Conservation (phyloP, 2,113 vertebrate genomes). For the Lophotis ruficrista region DNA sequence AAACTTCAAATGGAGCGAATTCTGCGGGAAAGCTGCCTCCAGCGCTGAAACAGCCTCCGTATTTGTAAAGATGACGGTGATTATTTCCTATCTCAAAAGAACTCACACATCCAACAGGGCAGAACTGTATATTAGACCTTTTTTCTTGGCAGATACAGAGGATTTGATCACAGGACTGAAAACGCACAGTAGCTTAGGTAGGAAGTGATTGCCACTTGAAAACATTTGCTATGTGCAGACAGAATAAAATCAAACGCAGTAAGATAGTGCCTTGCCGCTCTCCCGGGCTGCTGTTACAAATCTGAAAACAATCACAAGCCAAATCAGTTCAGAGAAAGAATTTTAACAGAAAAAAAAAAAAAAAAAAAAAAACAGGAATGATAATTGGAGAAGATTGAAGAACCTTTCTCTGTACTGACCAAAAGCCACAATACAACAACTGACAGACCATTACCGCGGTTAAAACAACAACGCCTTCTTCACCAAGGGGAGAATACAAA, state of each 20-base stretch:
- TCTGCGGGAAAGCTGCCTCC: conserved; percentile 15
- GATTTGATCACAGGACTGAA: conserved; percentile 47
- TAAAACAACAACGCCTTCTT: neutral
- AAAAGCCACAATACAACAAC: neutral
- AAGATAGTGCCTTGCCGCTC: neutral
- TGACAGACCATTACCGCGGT: neutral
- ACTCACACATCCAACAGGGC: conserved; percentile 2
- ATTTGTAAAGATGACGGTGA: conserved; percentile 22
- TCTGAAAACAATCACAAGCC: neutral
- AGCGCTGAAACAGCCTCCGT: neutral
- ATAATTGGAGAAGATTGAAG: neutral
- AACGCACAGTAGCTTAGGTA: neutral
- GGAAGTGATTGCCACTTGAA: conserved; percentile 41
- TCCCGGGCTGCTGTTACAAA: neutral
- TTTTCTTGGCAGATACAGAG: conserved; percentile 46
- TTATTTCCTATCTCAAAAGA: conserved; percentile 45
- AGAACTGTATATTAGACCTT: neutral
- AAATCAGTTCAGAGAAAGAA: neutral
- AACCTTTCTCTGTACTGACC: neutral
- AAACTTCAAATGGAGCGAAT: conserved; percentile 12
- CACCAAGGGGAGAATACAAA: neutral
- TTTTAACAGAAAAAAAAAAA: neutral
- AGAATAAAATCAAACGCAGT: conserved; percentile 19
- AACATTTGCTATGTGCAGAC: conserved; percentile 31
- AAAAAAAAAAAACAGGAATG: no score